Percentiles rank a stretch among this genome's conserved stretches.
phyloP scores from a whole-genome alignment of 2,888 invertebrate species.

The Lepetodrilus schrolli region DNA sequence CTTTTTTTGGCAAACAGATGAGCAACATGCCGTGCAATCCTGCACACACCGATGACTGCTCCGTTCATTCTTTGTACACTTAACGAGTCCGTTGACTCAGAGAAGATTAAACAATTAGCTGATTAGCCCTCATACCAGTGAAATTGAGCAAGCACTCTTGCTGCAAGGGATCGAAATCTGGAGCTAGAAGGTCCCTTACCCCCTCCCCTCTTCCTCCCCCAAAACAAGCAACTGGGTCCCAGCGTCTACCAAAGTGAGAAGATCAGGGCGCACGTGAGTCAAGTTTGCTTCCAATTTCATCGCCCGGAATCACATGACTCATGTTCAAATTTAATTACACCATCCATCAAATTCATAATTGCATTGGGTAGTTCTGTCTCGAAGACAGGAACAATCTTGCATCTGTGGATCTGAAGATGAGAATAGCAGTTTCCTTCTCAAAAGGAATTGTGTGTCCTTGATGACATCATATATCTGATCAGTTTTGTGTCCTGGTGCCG shows the following conservation, averaged over 20 bases:
- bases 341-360: constrained; percentile 28
- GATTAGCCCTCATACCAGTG: background rate
- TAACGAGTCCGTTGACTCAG: background rate
- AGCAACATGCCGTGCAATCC: no score
- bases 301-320: constrained; percentile 18
- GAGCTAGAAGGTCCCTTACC: no score
- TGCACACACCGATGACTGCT: no score
- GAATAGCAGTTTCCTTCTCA: background rate
- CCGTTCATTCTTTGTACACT: no score
- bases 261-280: background rate
- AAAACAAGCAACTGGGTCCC: background rate
- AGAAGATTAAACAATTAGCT: background rate
- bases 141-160: background rate
- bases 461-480: constrained; percentile 3
- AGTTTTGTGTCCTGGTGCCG: background rate
- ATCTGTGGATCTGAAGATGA: background rate
- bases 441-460: no score
- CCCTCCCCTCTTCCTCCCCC: background rate
- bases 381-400: background rate
- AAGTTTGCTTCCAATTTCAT: constrained; percentile 7
- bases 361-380: constrained; percentile 2
- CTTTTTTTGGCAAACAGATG: no score
- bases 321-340: constrained; percentile 28
- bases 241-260: background rate
- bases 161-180: no score